Conservation (phyloP, 2,797 vertebrate genomes). For the Pampus argenteus region DNA sequence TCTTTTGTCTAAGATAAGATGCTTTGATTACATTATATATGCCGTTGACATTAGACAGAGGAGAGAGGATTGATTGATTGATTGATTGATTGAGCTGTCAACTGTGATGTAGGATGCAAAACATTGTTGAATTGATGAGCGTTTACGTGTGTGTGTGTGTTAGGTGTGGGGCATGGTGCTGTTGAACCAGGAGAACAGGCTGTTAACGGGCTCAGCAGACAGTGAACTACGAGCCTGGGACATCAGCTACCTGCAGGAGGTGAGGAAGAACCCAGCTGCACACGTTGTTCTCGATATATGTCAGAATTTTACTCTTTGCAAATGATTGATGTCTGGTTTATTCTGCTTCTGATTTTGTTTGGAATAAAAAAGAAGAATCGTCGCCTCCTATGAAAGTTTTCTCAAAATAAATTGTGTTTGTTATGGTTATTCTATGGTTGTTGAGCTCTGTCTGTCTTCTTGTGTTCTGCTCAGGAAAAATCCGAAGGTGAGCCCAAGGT, state of each 20-base stretch:
- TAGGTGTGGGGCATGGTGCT: conserved; percentile 95
- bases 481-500: conserved; percentile 87
- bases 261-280: conserved; percentile 67
- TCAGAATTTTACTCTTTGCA: background rate
- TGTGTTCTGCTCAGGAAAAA: conserved; percentile 78
- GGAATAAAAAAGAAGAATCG: no score
- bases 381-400: background rate
- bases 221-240: conserved; percentile 96
- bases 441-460: background rate
- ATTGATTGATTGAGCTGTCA: no score
- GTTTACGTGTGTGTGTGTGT: conserved; percentile 29
- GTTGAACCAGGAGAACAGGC: conserved; percentile 87
- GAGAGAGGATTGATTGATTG: conserved; percentile 5
- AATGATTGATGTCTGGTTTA: background rate
- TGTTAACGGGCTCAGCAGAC: conserved; percentile 94
- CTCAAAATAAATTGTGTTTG: no score
- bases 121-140: no score
- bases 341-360: no score
- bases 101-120: no score
- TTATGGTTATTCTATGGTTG: no score
- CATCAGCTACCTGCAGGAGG: conserved; percentile 89
- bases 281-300: background rate
- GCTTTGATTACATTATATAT: background rate
- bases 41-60: background rate
- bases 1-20: background rate